Percentiles rank a stretch among this genome's conserved stretches.
Evolutionary conservation across 2,113 vertebrate genomes (phyloP).

Genomic region (Sapayoa aenigma): DNA sequence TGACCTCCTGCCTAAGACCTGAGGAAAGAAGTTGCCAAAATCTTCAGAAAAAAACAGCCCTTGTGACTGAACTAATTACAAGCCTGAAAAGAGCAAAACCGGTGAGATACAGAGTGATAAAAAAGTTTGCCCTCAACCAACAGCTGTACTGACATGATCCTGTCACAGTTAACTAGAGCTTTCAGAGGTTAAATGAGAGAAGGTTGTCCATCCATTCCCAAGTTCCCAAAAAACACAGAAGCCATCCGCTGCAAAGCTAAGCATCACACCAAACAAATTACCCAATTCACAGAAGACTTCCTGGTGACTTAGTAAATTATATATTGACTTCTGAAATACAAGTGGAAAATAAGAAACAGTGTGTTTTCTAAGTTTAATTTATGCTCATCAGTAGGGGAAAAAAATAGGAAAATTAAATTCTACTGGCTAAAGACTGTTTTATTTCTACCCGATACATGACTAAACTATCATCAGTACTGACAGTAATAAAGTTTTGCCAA

Average conservation of each 20-base stretch:
- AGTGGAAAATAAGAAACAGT: neutral
- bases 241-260: neutral
- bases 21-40: neutral
- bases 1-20: neutral
- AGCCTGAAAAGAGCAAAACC: neutral
- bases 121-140: neutral
- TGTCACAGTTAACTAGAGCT: neutral
- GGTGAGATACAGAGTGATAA: neutral
- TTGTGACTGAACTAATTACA: neutral
- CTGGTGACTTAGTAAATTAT: neutral
- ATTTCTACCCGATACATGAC: neutral
- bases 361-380: neutral
- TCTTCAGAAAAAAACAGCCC: neutral
- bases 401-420: neutral
- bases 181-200: neutral
- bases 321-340: neutral
- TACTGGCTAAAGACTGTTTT: neutral
- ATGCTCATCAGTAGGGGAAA: neutral
- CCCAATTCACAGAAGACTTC: neutral
- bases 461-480: neutral
- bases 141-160: neutral
- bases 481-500: constrained; percentile 10
- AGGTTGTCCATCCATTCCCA: neutral
- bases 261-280: neutral
- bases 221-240: neutral